A percentile compares a stretch with the other conserved stretches of the same genome.
Conservation (phyloP, 2,797 vertebrate genomes). For the Peromyscus nudipes region DNA sequence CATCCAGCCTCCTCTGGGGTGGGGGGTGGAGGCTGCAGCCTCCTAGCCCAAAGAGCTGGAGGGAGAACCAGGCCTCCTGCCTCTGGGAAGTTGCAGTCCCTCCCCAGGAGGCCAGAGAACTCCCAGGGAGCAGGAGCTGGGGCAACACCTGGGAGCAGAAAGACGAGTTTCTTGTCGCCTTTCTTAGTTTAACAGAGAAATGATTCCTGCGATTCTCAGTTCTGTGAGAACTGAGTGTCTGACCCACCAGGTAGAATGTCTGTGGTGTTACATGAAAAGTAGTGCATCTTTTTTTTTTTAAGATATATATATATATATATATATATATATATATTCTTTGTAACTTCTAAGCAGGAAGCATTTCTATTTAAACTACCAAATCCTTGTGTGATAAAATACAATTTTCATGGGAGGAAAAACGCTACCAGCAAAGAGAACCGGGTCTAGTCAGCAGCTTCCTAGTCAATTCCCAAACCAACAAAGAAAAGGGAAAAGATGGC, state of each 20-base stretch:
- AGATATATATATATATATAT: background rate
- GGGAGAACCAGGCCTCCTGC: background rate
- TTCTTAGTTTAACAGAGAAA: background rate
- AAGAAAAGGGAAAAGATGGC: too few relatives aligned
- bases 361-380: conserved; percentile 21
- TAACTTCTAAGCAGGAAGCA: conserved; percentile 17
- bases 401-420: conserved; percentile 12
- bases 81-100: background rate
- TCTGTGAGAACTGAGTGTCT: background rate
- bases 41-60: background rate
- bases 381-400: conserved; percentile 8
- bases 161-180: background rate
- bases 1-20: background rate
- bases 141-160: background rate
- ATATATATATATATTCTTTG: background rate
- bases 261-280: background rate
- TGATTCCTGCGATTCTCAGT: background rate
- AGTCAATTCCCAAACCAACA: background rate
- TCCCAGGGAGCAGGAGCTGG: background rate
- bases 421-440: background rate
- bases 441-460: background rate
- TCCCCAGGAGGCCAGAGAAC: background rate
- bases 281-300: background rate
- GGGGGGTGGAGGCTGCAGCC: background rate
- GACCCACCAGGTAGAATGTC: background rate